Percentiles rank a stretch among this genome's conserved stretches.
Conservation (phyloP, 2,113 vertebrate species). For the Myotis davidii region DNA sequence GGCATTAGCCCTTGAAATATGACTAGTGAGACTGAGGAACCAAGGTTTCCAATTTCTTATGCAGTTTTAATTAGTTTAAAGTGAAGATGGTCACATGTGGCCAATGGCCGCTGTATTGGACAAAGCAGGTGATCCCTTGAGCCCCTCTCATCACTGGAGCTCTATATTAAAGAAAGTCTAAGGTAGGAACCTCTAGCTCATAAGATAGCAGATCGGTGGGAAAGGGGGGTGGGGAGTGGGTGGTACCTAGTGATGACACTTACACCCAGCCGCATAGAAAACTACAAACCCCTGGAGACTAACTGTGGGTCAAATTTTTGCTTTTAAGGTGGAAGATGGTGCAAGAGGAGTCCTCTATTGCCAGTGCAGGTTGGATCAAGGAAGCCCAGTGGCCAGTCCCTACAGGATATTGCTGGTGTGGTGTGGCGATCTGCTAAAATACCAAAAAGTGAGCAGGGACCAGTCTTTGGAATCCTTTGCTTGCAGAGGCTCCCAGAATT, state of each 20-base stretch:
- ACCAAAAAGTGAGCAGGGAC: background rate
- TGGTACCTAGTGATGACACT: background rate
- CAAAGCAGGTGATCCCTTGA: background rate
- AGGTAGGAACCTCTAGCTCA: background rate
- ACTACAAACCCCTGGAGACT: background rate
- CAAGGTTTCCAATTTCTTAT: background rate
- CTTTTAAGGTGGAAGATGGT: background rate
- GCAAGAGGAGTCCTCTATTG: background rate
- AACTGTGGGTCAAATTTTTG: background rate
- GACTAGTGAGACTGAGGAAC: background rate
- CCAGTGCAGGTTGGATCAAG: background rate
- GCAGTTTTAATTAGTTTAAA: constrained; percentile 1
- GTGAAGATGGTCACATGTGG: background rate
- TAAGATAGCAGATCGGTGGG: background rate
- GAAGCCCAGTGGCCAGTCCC: background rate
- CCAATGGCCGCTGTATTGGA: background rate
- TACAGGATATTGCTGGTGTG: background rate
- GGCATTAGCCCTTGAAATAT: background rate
- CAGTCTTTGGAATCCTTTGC: background rate
- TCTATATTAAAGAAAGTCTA: background rate
- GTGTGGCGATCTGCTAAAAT: background rate
- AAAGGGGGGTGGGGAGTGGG: background rate
- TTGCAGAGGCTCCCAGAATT: background rate
- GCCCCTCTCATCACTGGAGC: background rate
- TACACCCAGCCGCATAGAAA: background rate